phyloP scores from a whole-genome alignment of 2,113 vertebrate species.

The Bufo gargarizans region DNA sequence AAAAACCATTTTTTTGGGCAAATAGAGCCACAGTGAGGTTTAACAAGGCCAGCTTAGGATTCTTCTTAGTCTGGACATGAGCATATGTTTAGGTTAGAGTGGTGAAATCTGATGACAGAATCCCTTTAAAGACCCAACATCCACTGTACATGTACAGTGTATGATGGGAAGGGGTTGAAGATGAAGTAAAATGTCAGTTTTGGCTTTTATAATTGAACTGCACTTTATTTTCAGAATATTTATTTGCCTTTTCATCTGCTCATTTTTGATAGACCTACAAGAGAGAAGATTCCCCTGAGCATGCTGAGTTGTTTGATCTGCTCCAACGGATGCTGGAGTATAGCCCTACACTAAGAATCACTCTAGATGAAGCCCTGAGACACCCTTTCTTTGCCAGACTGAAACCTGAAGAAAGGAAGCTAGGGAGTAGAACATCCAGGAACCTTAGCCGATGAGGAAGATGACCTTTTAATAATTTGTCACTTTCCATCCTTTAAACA shows the following conservation, averaged over 20 bases:
- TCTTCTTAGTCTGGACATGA: no score
- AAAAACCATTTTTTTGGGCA: no score
- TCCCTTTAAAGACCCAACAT: no score
- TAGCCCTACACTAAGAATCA: conserved; percentile 85
- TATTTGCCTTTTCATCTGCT: neutral
- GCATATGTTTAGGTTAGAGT: no score
- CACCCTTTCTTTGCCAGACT: conserved; percentile 86
- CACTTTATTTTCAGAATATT: neutral
- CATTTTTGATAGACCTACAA: conserved; percentile 83
- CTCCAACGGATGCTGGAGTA: conserved; percentile 91
- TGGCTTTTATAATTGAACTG: no score
- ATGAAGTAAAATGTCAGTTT: neutral
- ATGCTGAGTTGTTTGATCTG: conserved; percentile 89
- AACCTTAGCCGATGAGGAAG: conserved; percentile 78
- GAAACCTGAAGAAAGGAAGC: conserved; percentile 71
- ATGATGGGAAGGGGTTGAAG: neutral
- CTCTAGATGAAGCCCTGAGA: conserved; percentile 83
- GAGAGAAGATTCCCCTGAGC: conserved; percentile 79
- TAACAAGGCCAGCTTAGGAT: no score
- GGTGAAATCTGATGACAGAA: no score
- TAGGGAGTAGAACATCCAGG: conserved; percentile 66
- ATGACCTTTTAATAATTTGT: neutral
- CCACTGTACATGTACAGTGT: no score
- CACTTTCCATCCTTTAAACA: neutral
- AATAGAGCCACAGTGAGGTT: no score